A percentile compares a stretch with the other conserved stretches of the same genome.
These are phyloP conservation scores for Daktulosphaira vitifoliae DNA, from an alignment of 1,140 invertebrate genomes.

Conservation along the genomic window DNA sequence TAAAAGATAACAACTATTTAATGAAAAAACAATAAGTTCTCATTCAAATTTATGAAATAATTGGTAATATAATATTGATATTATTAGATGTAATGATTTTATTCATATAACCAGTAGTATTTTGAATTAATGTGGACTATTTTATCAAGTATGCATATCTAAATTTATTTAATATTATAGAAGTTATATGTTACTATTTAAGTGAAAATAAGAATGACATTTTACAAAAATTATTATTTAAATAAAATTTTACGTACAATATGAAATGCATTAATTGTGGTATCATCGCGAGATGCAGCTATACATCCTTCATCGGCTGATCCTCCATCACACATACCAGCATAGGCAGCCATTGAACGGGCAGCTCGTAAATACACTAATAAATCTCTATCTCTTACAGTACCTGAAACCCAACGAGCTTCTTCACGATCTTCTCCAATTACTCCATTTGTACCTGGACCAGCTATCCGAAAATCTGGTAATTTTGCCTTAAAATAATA, in stretches of 20 bases:
- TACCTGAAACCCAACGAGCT: conserved; percentile 83
- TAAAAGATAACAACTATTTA: too few species aligned
- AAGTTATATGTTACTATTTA: too few species aligned
- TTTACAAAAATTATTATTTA: too few species aligned
- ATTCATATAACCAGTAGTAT: too few species aligned
- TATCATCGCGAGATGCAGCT: conserved; percentile 92
- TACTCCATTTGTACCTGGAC: conserved; percentile 63
- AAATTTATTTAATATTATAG: too few species aligned
- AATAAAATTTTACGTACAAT: conserved; percentile 58
- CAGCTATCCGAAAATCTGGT: conserved; percentile 56
- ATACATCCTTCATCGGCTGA: conserved; percentile 93
- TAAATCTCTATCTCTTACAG: conserved; percentile 85
- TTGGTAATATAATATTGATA: too few species aligned
- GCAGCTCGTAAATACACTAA: conserved; percentile 95
- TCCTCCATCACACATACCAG: conserved; percentile 95
- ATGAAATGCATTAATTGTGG: conserved; percentile 93
- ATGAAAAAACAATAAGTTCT: too few species aligned
- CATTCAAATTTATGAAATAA: too few species aligned
- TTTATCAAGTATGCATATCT: too few species aligned
- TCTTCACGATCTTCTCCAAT: conserved; percentile 71
- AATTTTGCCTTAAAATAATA: conserved; percentile 52
- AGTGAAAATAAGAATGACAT: too few species aligned
- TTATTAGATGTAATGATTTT: too few species aligned
- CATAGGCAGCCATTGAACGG: conserved; percentile 89
- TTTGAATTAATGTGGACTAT: too few species aligned